Evolutionary conservation across 2,888 invertebrate genomes (phyloP), one percentile per base, ranked within the genome.

Genomic region (Gari tellinella): DNA sequence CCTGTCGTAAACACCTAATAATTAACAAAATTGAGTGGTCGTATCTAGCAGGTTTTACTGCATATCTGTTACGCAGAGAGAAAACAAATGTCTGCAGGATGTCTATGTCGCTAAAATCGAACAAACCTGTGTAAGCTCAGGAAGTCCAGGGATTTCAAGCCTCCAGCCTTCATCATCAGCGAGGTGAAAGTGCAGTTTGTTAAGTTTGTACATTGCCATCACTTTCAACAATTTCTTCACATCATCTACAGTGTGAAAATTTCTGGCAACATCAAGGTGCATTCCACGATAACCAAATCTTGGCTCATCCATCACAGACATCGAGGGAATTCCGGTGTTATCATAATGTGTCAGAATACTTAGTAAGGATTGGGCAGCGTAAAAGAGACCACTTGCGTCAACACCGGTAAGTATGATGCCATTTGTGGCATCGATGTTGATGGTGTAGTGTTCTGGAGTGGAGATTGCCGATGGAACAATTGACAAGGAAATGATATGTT

Each of bases 111-210:
- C n/a, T n/a, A n/a, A n/a, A 31, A 10, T 31, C 31, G 4, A 21
- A 53, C 52, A 31, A 58, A 90, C 91, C 84, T 86, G 64, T 1
- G 89, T 90, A 3, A 91, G 81, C 65, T 91, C 91, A 5, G 85
- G 84, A 15, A 91, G 68, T 2, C 84, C 90, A 1, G 89, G 88
- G 7, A 91, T 91, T 62, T 91, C 89, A 5, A 91, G 63, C 26
- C 91, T 77, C 91, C 91, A 91, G 0, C 89, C 91, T 60, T 91
- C 90, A 56, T 91, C 91, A 65, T 91, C 91, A 0, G 89, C 76
- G 53, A 91, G 80, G 69, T 91, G 91, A 4, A 91, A 77, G 60
- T 91, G 91, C 0, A 91, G 79, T 46, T 81, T 86, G 80, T 91
- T 91, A 61, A 91, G 45, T 72, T 91, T 91, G 78, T 90, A 91